A percentile compares a stretch with the other conserved stretches of the same genome.
These are phyloP conservation scores for Lanius collurio DNA, from an alignment of 2,113 vertebrate species.

Conservation along the genomic window DNA sequence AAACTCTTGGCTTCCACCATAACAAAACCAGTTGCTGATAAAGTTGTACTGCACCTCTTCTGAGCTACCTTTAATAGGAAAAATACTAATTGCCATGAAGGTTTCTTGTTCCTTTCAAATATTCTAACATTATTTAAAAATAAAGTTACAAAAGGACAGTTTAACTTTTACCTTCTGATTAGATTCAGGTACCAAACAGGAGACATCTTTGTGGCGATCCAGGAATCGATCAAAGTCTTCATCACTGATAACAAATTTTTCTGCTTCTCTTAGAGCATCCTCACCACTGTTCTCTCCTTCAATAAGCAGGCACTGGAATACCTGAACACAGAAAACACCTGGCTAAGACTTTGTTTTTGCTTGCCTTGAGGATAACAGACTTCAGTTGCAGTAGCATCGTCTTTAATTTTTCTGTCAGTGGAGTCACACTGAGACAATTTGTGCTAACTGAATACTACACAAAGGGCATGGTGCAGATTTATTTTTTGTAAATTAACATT, in stretches of 20 bases:
- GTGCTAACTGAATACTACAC: neutral
- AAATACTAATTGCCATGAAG: neutral
- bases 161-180: slow-evolving; percentile 86
- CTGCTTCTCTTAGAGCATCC: slow-evolving; percentile 84
- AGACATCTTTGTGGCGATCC: slow-evolving; percentile 78
- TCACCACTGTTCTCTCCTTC: slow-evolving; percentile 90
- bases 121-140: neutral
- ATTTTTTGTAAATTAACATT: neutral
- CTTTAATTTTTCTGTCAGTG: neutral
- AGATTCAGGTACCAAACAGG: slow-evolving; percentile 90
- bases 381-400: neutral
- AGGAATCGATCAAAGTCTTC: slow-evolving; percentile 86
- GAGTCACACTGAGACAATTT: neutral
- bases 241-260: slow-evolving; percentile 83
- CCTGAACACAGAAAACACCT: slow-evolving; percentile 62
- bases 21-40: neutral
- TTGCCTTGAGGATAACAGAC: neutral
- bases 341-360: neutral
- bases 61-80: neutral
- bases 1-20: neutral
- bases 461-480: neutral
- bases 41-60: neutral
- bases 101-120: neutral
- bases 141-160: neutral
- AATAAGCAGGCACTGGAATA: slow-evolving; percentile 93